These are phyloP conservation scores for Ictalurus punctatus DNA, from an alignment of 2,113 vertebrate species.

Conservation along the genomic window DNA sequence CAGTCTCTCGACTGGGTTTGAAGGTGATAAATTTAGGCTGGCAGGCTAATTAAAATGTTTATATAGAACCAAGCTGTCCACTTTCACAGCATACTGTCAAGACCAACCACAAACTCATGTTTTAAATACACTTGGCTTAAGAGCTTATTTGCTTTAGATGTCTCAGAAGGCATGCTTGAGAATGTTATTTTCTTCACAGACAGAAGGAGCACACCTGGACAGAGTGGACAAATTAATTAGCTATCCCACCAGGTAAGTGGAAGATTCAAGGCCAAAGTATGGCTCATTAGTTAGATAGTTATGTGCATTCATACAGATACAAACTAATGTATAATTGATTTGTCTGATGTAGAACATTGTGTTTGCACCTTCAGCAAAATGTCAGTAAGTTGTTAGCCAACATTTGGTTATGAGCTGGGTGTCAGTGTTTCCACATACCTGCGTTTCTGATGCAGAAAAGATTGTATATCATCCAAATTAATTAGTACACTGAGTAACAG, in stretches of 20 bases:
- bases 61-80: conserved; percentile 69
- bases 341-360: background rate
- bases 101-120: conserved; percentile 62
- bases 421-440: background rate
- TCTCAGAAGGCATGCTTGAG: background rate
- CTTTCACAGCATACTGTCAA: conserved; percentile 65
- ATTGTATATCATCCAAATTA: background rate
- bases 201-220: background rate
- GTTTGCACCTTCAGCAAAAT: background rate
- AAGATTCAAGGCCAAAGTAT: background rate
- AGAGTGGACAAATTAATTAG: background rate
- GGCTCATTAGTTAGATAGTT: background rate
- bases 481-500: background rate
- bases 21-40: conserved; percentile 73
- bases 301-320: background rate
- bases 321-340: background rate
- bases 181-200: background rate
- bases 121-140: conserved; percentile 48
- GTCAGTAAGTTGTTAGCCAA: background rate
- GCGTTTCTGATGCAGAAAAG: background rate
- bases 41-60: conserved; percentile 76
- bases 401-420: background rate
- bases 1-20: conserved; percentile 63
- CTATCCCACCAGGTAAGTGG: background rate
- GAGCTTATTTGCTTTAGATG: conserved; percentile 27